Percentiles rank a stretch among this genome's conserved stretches.
Evolutionary conservation across 1,140 invertebrate species (phyloP).

Genomic region (Caenorhabditis inopinata): DNA sequence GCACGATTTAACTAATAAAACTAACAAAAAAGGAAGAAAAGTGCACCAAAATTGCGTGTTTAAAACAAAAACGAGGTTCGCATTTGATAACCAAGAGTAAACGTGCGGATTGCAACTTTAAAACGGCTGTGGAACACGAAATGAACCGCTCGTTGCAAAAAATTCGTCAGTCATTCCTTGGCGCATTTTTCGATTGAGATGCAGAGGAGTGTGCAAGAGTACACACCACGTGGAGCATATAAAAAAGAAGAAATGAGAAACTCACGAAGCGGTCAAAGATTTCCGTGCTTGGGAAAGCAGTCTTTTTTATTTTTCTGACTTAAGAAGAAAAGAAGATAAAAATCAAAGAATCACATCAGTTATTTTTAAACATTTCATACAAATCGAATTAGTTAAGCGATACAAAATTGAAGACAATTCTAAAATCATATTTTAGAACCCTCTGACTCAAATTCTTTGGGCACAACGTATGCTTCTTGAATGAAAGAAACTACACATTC

Average conservation of each 20-base stretch:
- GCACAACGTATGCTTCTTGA: background rate
- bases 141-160: background rate
- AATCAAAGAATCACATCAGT: background rate
- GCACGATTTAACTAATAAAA: background rate
- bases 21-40: background rate
- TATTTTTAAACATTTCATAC: background rate
- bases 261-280: background rate
- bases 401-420: too few relatives aligned
- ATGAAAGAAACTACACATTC: background rate
- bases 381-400: background rate
- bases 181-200: background rate
- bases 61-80: too few relatives aligned
- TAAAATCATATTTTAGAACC: background rate
- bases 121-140: background rate
- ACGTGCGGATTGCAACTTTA: conserved; percentile 17
- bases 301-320: too few relatives aligned
- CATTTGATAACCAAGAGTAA: conserved; percentile 12
- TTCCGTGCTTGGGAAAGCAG: background rate
- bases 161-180: background rate
- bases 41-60: background rate
- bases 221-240: background rate
- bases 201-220: background rate
- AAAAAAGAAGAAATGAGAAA: background rate
- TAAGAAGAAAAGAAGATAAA: too few relatives aligned
- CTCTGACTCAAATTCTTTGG: background rate